Evolutionary conservation across 2,113 vertebrate species (phyloP).

Genomic region (Caranx ignobilis): DNA sequence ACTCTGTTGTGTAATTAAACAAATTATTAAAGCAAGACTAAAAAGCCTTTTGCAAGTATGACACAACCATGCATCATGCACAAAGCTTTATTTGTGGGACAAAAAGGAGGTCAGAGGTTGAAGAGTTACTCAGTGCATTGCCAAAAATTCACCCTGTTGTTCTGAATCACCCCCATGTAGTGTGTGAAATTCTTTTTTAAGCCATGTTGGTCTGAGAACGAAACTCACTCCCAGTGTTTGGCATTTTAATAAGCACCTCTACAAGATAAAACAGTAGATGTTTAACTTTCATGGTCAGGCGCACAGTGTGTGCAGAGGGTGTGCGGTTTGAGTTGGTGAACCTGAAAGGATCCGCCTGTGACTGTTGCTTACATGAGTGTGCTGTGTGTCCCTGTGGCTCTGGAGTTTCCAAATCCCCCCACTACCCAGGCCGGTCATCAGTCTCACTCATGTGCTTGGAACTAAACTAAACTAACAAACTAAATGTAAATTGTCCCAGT

Average conservation of each 20-base stretch:
- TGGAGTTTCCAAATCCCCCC: not conserved
- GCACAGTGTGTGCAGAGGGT: conserved; percentile 2
- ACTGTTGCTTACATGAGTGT: conserved; percentile 36
- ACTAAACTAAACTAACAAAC: too few species aligned
- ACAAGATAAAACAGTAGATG: conserved; percentile 30
- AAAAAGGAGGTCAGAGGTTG: not conserved
- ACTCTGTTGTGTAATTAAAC: not conserved
- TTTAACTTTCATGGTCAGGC: conserved; percentile 46
- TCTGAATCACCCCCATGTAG: not conserved
- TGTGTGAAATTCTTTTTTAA: not conserved
- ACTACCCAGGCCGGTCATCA: not conserved
- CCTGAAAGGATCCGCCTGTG: conserved; percentile 24
- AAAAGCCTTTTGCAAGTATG: not conserved
- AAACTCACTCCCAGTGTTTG: conserved; percentile 6
- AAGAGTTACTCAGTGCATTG: not conserved
- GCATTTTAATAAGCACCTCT: conserved; percentile 40
- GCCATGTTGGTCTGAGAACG: conserved; percentile 16
- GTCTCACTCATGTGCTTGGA: not conserved
- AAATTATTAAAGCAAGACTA: not conserved
- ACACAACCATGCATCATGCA: not conserved
- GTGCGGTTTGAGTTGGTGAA: conserved; percentile 32
- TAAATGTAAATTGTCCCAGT: too few species aligned
- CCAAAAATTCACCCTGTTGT: not conserved
- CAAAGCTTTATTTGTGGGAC: not conserved
- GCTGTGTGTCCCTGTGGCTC: conserved; percentile 9